phyloP scores from a whole-genome alignment of 2,888 invertebrate genomes.

The Nephrotoma flavescens region DNA sequence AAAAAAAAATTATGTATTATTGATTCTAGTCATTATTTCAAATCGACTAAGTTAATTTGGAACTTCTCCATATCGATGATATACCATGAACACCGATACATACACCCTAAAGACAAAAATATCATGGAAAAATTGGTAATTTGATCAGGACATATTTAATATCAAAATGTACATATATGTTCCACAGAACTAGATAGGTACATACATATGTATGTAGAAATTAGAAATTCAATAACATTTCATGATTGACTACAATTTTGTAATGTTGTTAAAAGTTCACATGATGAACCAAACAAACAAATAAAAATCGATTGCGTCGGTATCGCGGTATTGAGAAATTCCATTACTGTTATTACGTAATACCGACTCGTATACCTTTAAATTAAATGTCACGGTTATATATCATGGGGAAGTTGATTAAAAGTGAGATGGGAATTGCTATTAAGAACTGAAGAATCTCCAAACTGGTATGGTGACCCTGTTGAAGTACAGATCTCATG shows the following conservation, averaged over 20 bases:
- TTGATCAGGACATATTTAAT: not conserved
- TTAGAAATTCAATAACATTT: not conserved
- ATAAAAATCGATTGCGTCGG: not conserved
- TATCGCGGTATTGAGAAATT: not conserved
- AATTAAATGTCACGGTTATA: too few relatives aligned
- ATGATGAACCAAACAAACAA: not conserved
- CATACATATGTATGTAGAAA: not conserved
- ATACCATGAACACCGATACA: not conserved
- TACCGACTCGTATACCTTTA: too few relatives aligned
- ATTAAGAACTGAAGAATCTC: too few relatives aligned
- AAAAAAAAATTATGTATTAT: not conserved
- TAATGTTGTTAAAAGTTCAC: not conserved
- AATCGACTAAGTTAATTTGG: not conserved
- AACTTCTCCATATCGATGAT: not conserved
- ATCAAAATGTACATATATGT: not conserved
- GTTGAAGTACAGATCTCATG: too few relatives aligned
- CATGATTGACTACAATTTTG: not conserved
- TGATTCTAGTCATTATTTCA: not conserved
- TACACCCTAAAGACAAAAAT: not conserved
- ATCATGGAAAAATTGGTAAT: not conserved
- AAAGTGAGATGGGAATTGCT: too few relatives aligned
- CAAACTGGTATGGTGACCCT: too few relatives aligned
- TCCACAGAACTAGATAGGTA: not conserved
- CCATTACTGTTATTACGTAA: not conserved
- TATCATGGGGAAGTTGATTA: too few relatives aligned